phyloP scores from a whole-genome alignment of 2,888 invertebrate genomes.

The Halictus quadricinctus region DNA sequence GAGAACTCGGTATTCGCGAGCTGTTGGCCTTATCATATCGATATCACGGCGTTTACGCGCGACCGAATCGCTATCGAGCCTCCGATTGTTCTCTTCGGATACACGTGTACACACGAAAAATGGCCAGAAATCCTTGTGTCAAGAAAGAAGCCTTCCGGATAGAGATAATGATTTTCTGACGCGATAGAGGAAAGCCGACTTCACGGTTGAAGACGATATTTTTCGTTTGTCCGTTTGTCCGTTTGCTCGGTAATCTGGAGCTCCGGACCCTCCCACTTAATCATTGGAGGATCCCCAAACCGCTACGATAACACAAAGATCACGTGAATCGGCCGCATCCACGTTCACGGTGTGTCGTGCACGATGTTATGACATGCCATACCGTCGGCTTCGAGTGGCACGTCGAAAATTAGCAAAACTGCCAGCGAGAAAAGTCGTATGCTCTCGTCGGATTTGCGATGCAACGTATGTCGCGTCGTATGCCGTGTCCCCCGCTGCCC shows the following conservation, averaged over 20 bases:
- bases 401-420: background rate
- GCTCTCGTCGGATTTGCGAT: background rate
- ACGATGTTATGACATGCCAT: no score
- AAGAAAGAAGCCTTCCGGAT: background rate
- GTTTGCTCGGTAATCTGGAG: background rate
- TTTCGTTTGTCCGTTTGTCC: background rate
- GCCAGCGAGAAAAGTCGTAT: background rate
- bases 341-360: background rate
- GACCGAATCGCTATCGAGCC: background rate
- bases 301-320: background rate
- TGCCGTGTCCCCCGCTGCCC: background rate
- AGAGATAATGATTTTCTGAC: background rate
- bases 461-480: background rate
- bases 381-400: background rate
- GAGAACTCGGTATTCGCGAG: background rate
- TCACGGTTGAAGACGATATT: background rate
- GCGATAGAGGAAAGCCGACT: background rate
- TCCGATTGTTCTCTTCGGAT: background rate
- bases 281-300: background rate
- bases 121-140: background rate
- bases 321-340: background rate
- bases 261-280: background rate
- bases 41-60: slow-evolving; percentile 38
- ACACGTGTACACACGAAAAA: background rate
- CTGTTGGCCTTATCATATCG: slow-evolving; percentile 25